Base-by-base conservation (phyloP, 23 tunicate species). In the Aplidium turbinatum region DNA sequence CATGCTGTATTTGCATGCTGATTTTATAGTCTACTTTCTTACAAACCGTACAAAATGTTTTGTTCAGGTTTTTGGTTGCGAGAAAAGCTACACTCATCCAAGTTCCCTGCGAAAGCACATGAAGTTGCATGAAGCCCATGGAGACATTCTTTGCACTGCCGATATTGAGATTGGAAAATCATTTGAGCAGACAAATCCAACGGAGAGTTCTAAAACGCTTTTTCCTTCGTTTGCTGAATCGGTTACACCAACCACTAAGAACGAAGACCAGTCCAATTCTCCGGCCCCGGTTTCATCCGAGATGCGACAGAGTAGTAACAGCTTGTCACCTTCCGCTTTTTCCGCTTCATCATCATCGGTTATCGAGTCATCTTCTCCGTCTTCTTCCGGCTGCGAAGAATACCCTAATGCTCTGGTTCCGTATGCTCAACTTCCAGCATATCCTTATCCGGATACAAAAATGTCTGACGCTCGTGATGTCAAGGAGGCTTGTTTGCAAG, bases 71-170 rank as follows among this genome's bases (percentile, higher is more conserved):
- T 13, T 25, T 1, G 95, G 94, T 3, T 94, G 99, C 70, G 95
- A 87, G 24, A 89, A 89, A 57, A 87, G 72, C 50, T 94, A 94
- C 76, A 82, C 95, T 2, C 99, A 94, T 55, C 99, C 99, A 21
- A 87, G 95, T 33, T 87, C 95, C 23, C 55, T 94, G 26, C 66
- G 95, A 26, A 94, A 94, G 35, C 99, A 94, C 85, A 73, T 87
- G 90, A 87, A 85, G 66, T 31, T 78, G 20, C 99, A 94, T 69
- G 86, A 84, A 47, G 80, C 81, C 1, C 69, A 87, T 5, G 99
- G 88, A 36, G 87, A 88, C 74, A 38, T 88, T 23, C 42, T 31
- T 16, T 27, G 51, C 47, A 26, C 64, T 19, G 42, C 45, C 40
- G 82, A 62, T 4, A 58, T 32, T 30, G 72, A 47, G 35, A 24